A percentile compares a stretch with the other conserved stretches of the same genome.
Evolutionary conservation across 2,888 invertebrate species (phyloP).

Genomic region (Leptopilina drosophilae): DNA sequence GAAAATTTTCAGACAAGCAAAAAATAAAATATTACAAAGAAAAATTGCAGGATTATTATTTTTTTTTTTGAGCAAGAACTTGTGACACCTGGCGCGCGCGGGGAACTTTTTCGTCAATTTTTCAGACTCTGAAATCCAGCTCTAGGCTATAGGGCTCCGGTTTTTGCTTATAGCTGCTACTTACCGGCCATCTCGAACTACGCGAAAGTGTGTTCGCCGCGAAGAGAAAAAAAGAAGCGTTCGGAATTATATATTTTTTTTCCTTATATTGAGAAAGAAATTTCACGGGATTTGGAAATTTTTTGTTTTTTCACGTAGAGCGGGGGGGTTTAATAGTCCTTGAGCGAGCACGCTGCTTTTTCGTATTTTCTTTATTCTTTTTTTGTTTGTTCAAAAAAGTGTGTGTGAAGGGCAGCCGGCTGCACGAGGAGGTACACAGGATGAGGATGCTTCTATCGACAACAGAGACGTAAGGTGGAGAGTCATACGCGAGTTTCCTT

Average conservation of each 20-base stretch:
- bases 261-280: background rate
- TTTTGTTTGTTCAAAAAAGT: background rate
- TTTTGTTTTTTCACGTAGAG: background rate
- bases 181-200: constrained; percentile 70
- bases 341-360: constrained; percentile 24
- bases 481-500: constrained; percentile 35
- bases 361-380: background rate
- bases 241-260: background rate
- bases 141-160: constrained; percentile 18
- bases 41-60: too few species aligned
- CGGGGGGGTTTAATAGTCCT: background rate
- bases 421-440: constrained; percentile 30
- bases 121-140: background rate
- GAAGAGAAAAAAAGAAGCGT: background rate
- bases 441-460: constrained; percentile 19
- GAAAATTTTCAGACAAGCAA: constrained; percentile 22
- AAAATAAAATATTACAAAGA: background rate
- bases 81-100: constrained; percentile 34
- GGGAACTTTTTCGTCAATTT: constrained; percentile 20
- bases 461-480: constrained; percentile 17
- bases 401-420: constrained; percentile 23
- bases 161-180: constrained; percentile 54
- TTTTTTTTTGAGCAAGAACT: too few species aligned
- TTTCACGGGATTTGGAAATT: constrained; percentile 15
- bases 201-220: constrained; percentile 45